These are phyloP conservation scores for Dorcus parallelipipedus DNA, from an alignment of 2,888 invertebrate genomes.

Conservation along the genomic window DNA sequence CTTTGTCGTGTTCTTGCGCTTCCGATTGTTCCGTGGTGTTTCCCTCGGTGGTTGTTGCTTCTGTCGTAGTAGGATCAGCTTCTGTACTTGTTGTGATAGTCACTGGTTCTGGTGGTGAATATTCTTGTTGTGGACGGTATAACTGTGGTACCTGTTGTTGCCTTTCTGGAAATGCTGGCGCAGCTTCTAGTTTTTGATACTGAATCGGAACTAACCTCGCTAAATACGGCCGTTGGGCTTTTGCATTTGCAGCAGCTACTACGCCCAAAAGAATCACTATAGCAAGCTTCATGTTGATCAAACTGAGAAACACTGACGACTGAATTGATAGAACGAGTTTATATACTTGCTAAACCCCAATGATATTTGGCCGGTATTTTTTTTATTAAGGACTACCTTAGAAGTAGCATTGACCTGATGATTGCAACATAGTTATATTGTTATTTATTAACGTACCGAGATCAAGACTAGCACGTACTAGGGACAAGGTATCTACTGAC, in stretches of 20 bases:
- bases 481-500: too few species aligned
- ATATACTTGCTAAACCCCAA: background rate
- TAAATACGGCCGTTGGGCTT: constrained; percentile 2
- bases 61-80: constrained; percentile 27
- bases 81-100: constrained; percentile 48
- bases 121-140: constrained; percentile 38
- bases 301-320: background rate
- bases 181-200: constrained; percentile 7
- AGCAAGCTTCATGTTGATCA: constrained; percentile 1
- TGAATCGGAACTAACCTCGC: background rate
- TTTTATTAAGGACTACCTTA: background rate
- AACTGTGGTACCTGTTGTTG: constrained; percentile 5
- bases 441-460: too few species aligned
- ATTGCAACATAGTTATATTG: too few species aligned
- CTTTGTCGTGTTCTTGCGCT: constrained; percentile 8
- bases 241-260: background rate
- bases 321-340: background rate
- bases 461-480: too few species aligned
- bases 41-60: constrained; percentile 21
- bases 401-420: constrained; percentile 1
- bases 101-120: constrained; percentile 44
- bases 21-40: constrained; percentile 15
- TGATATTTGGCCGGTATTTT: constrained; percentile 1
- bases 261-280: background rate
- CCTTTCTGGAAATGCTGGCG: constrained; percentile 12